A percentile compares a stretch with the other conserved stretches of the same genome.
Evolutionary conservation across 2,797 vertebrate genomes (phyloP).

Genomic region (Epinephelus awoara): DNA sequence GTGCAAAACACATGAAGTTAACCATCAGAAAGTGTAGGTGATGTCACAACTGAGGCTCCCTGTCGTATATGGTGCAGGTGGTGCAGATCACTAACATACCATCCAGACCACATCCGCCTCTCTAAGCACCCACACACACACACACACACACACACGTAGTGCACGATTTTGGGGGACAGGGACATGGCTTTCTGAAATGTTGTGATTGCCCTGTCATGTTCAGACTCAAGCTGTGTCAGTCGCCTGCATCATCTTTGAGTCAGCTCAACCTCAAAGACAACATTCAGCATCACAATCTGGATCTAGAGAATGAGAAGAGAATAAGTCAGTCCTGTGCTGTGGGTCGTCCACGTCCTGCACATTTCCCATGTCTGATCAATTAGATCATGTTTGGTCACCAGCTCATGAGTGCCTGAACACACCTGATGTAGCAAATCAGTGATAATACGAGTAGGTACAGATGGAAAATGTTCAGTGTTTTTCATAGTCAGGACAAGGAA

Average conservation of each 20-base stretch:
- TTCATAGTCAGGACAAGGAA: too few relatives aligned
- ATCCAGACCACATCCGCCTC: constrained; percentile 63
- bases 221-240: constrained; percentile 14
- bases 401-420: neutral
- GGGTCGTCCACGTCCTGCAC: neutral
- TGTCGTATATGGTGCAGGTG: constrained; percentile 33
- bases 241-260: neutral
- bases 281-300: neutral
- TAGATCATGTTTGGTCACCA: neutral
- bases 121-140: constrained; percentile 2
- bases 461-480: neutral
- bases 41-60: neutral
- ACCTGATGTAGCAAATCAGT: neutral
- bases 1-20: neutral
- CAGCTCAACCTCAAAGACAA: neutral
- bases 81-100: constrained; percentile 1
- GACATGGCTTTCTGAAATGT: constrained; percentile 13
- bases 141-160: neutral
- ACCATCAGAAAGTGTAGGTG: neutral
- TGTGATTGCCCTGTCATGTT: constrained; percentile 20
- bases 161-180: neutral
- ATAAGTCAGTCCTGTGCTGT: neutral
- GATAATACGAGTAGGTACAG: neutral
- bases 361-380: neutral
- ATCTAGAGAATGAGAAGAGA: neutral